A percentile compares a stretch with the other conserved stretches of the same genome.
Evolutionary conservation across 2,888 invertebrate genomes (phyloP).

Genomic region (Resseliella maxima): DNA sequence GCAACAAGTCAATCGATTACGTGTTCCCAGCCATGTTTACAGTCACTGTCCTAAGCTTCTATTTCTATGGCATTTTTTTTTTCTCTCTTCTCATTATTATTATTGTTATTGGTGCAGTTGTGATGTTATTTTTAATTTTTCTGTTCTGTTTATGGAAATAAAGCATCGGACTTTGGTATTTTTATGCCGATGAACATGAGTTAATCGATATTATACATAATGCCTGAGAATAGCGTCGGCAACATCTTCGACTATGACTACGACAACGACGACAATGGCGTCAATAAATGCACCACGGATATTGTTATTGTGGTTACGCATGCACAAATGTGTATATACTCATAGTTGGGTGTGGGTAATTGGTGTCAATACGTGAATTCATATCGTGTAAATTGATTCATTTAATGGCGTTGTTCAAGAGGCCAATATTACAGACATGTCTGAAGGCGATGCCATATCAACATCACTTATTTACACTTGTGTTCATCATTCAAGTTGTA

Average conservation of each 20-base stretch:
- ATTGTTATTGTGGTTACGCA: neutral
- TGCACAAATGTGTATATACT: neutral
- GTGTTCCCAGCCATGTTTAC: neutral
- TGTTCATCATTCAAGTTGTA: neutral
- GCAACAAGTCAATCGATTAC: neutral
- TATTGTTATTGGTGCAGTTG: neutral
- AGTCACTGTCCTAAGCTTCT: neutral
- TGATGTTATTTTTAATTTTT: neutral
- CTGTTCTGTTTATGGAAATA: constrained; percentile 20
- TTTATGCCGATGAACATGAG: neutral
- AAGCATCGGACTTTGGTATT: constrained; percentile 5
- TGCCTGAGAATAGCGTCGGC: too few species aligned
- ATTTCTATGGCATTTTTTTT: neutral
- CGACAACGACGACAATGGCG: neutral
- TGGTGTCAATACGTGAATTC: constrained; percentile 45
- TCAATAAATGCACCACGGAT: neutral
- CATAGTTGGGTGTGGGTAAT: constrained; percentile 26
- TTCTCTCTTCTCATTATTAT: neutral
- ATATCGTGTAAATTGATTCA: constrained; percentile 55
- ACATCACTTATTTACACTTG: constrained; percentile 36
- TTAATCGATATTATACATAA: neutral
- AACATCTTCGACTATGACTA: neutral
- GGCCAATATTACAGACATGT: constrained; percentile 8
- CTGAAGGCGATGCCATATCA: constrained; percentile 13
- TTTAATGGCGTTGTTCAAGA: constrained; percentile 32